Base-by-base conservation (phyloP, 2,888 invertebrate genomes). In the Masnerella sp. region DNA sequence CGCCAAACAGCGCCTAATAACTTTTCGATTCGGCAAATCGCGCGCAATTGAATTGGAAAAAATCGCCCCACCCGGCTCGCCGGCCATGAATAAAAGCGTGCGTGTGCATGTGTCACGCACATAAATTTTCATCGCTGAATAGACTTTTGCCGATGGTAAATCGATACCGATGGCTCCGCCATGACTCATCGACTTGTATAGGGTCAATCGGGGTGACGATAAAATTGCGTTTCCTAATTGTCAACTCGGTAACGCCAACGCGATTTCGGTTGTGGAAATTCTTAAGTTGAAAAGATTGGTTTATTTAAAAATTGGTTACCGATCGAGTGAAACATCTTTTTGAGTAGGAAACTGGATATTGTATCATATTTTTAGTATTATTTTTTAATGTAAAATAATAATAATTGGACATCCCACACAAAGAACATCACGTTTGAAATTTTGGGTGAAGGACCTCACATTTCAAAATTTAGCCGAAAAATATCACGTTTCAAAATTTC, bases 91-190 rank as follows among this genome's bases (percentile, higher is more conserved):
- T 67, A 67, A 67, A 67, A 67, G 43, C 45, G 15, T 45, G 49
- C 52, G 64, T 22, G 18, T 56, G 56, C 56, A 47, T 65, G 47
- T 56, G 65, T 32, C 56, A 56, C 54, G 45, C 18, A 65, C 65
- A 65, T 65, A 47, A 56, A 65, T 56, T 47, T 65, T 47, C 49
- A 65, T 65, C 43, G 36, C 30, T 65, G 65, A 65, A 65, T 56
- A 49, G 40, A 47, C 54, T 54, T 65, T 67, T 42, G 49, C 32
- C 47, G 25, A 56, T 51, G 40, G 59, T 59, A 68, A 68, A 68
- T 58, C 68, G 68, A 68, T 68, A 68, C 34, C 51, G 14, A 59
- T 68, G 32, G 47, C 30, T 28, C 61, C 9, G 40, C 25, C 36
- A 14, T 65, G 64, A 64, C 54, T 65, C 54, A 65, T 65, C 65